A percentile compares a stretch with the other conserved stretches of the same genome.
Conservation (phyloP, 2,797 vertebrate genomes). For the Brachyrhaphis roseni region DNA sequence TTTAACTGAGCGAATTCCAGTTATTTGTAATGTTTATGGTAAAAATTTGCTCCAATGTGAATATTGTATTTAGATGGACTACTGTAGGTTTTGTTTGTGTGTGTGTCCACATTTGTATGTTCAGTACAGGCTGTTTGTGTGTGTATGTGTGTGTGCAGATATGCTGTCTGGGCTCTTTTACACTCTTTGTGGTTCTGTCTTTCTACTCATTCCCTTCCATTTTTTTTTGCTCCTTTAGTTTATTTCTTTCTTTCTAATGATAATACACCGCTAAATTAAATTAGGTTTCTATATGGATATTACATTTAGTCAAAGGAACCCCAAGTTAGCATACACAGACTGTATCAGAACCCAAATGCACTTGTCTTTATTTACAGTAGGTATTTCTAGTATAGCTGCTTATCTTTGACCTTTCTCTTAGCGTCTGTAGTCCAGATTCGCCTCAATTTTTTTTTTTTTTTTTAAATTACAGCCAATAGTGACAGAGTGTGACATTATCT, state of each 20-base stretch:
- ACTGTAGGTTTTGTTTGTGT: constrained; percentile 58
- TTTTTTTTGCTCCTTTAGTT: background rate
- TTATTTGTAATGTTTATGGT: constrained; percentile 19
- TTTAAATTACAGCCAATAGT: too few relatives aligned
- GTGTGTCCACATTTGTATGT: constrained; percentile 32
- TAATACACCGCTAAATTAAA: background rate
- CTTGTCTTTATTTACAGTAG: background rate
- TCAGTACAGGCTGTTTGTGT: constrained; percentile 3
- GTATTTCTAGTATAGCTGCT: too few relatives aligned
- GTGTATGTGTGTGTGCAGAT: constrained; percentile 39
- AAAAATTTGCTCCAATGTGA: constrained; percentile 22
- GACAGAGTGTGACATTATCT: too few relatives aligned
- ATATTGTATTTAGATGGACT: constrained; percentile 41
- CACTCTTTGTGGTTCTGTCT: constrained; percentile 35
- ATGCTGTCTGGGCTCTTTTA: constrained; percentile 42
- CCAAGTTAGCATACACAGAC: background rate
- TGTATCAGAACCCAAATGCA: background rate
- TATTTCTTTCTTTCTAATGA: background rate
- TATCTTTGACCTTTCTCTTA: too few relatives aligned
- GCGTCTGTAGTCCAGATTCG: too few relatives aligned
- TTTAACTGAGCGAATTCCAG: constrained; percentile 1
- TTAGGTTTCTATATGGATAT: background rate
- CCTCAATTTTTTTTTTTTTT: too few relatives aligned
- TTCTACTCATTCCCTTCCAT: background rate
- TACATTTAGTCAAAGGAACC: background rate